Base-by-base conservation (phyloP, 2,797 vertebrate genomes). In the Danio choprae region DNA sequence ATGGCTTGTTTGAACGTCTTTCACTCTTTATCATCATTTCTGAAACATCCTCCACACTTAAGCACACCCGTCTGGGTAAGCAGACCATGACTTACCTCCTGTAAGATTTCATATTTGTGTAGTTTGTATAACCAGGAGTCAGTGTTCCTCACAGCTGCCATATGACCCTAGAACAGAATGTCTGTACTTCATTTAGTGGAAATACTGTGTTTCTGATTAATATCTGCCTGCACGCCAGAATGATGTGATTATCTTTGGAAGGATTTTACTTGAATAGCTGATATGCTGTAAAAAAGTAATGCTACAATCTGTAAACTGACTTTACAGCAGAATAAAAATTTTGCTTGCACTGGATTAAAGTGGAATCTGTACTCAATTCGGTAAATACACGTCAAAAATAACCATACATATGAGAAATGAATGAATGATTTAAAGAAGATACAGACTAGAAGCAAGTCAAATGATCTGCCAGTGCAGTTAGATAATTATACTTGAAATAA, bases 1-100 rank as follows among this genome's bases (percentile, higher is more conserved):
- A 48, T 79, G 81, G 44, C 50, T 80, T 9, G 2, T 68, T 64
- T 48, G 40, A 40, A 64, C 70, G 53, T 74, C 81, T 85, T 38
- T 78, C 63, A 68, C 13, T 81, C 69, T 85, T 83, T 60, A 71
- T 85, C 81, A 83, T 69, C 46, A 29, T 51, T 58, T 51, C 3
- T 22, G 38, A 22, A 36, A 75, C 81, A 76, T 81, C 75, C 81
- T 83, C 18, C 68, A 41, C 46, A 50, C 51, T 64, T 59, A 65
- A 20, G 74, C 81, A 81, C 84, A 74, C 81, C 70, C 74, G 38
- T 68, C 64, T 60, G 22, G 12, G 59, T 59, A 73, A 64, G 18
- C 55, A 58, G 53, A 74, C 15, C 51, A 36, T 18, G 29, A 67
- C 50, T 67, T 71, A 56, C 46, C 6, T 50, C 22, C 62, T 55